Evolutionary conservation across 2,113 vertebrate genomes (phyloP), one percentile per base, ranked within the genome.

Genomic region (Catharus bicknelli): DNA sequence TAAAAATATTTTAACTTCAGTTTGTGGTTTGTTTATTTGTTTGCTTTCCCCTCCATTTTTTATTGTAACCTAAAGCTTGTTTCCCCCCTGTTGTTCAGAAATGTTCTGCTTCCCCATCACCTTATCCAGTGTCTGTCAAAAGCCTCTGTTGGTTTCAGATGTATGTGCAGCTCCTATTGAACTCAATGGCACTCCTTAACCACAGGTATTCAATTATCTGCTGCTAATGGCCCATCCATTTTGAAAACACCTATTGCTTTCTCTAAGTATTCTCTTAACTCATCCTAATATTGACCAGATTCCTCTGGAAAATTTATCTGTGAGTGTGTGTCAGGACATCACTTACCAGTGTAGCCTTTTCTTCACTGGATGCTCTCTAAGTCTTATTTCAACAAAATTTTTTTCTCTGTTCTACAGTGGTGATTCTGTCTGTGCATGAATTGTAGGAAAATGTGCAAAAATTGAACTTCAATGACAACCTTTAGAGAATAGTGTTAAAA

Each of bases 161-260:
- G 30, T 30, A 92, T 76, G 58, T 20, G 84, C 51, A 66, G 47
- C 66, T 92, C 30, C 62, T 26, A 3, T 85, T 83, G 89, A 89
- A 59, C 59, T 92, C 86, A 36, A 2, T 76, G 58, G 30, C 55
- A 73, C 38, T 90, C 69, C 77, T 82, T 89, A 92, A 85, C 42
- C 59, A 89, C 74, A 79, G 70, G 47, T 51, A 89, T 79, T 89
- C 89, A 85, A 92, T 92, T 90, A 79, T 55, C 58, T 87, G 78
- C 45, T 73, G 12, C 69, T 90, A 94, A 94, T 76, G 70, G 74
- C 74, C 70, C 74, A 91, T 94, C 47, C 55, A 58, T 94, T 93
- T 30, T 85, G 69, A 73, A 95, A 96, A 93, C 32, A 82, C 66
- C 77, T 94, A 47, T 73, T 85, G 58, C 58, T 95, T 90, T 87